Percentiles rank a stretch among this genome's conserved stretches.
These are phyloP conservation scores for Sphenopsis melanotis DNA, from an alignment of 2,797 vertebrate genomes.

Conservation along the genomic window DNA sequence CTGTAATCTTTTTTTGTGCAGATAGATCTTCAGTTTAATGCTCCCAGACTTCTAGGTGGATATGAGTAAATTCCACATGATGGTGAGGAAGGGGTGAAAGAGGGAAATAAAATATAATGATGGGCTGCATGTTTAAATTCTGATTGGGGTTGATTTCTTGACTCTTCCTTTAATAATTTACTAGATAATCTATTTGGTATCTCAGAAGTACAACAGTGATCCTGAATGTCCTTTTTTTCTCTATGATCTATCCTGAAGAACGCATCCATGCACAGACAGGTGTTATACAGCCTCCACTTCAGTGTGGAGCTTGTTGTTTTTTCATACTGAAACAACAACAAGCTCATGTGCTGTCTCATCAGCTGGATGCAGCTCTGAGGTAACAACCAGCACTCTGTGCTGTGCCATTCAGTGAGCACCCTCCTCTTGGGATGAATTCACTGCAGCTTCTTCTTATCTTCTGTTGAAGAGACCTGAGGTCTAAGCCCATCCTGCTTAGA, in stretches of 20 bases:
- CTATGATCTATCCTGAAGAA: neutral
- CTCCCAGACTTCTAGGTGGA: neutral
- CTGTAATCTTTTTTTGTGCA: neutral
- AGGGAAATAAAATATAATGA: neutral
- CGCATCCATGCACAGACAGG: accelerated
- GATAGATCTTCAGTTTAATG: neutral
- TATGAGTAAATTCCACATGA: neutral
- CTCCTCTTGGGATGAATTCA: accelerated
- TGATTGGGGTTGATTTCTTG: neutral
- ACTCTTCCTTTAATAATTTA: neutral
- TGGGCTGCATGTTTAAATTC: neutral
- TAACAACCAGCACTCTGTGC: neutral
- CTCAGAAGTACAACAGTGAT: neutral
- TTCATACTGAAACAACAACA: too few relatives aligned
- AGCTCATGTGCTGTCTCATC: neutral
- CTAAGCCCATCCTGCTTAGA: neutral
- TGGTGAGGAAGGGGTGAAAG: accelerated
- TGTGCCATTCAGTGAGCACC: neutral
- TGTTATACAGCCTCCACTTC: neutral
- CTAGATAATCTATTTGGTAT: neutral
- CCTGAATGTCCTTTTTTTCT: neutral
- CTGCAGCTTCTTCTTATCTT: neutral
- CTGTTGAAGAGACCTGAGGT: neutral
- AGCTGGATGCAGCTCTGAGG: neutral
- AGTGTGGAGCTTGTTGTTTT: neutral